Conservation (phyloP, 2,797 vertebrate genomes). For the Streptopelia turtur region DNA sequence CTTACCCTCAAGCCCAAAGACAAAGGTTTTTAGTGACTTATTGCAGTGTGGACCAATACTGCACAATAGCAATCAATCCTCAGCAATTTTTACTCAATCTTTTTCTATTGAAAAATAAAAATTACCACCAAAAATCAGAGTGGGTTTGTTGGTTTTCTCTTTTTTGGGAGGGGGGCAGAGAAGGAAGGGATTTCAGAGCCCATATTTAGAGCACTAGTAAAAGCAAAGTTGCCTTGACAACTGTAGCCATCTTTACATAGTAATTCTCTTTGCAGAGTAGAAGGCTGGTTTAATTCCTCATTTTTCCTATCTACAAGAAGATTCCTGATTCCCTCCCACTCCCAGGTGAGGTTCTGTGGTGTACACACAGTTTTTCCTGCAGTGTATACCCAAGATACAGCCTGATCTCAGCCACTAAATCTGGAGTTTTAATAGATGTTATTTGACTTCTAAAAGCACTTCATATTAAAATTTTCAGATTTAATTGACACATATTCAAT, state of each 20-base stretch:
- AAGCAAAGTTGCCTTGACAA: constrained; percentile 68
- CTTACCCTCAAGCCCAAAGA: background rate
- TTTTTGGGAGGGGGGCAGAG: background rate
- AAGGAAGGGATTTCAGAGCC: constrained; percentile 2
- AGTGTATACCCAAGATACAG: background rate
- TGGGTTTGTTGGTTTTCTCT: background rate
- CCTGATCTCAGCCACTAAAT: constrained; percentile 36
- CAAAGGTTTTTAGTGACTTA: background rate
- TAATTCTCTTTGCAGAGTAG: constrained; percentile 1
- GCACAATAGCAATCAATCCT: background rate
- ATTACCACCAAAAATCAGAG: background rate
- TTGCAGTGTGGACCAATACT: background rate
- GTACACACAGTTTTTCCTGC: background rate
- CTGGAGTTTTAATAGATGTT: constrained; percentile 55
- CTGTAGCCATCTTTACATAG: constrained; percentile 48
- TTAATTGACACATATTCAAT: constrained; percentile 64
- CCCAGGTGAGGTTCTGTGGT: constrained; percentile 14
- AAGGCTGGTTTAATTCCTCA: constrained; percentile 3
- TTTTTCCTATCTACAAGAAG: background rate
- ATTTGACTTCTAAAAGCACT: constrained; percentile 53
- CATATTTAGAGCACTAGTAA: background rate
- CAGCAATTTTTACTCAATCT: background rate
- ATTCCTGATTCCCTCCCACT: background rate
- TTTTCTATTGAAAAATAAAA: background rate
- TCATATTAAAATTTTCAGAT: constrained; percentile 59